Evolutionary conservation across 2,888 invertebrate genomes (phyloP).

Genomic region (Dysmachus trigonus): DNA sequence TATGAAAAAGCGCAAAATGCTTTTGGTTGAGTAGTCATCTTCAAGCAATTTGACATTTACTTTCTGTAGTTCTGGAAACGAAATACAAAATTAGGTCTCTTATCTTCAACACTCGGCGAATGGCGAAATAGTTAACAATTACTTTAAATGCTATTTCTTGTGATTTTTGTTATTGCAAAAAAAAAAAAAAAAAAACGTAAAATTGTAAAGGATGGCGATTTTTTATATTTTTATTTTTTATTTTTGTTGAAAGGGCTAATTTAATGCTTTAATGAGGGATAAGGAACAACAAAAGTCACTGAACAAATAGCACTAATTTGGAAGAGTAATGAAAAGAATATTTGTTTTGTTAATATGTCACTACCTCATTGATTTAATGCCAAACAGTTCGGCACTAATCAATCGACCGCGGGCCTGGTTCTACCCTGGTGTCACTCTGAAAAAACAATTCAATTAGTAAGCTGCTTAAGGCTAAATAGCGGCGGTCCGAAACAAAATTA

Average conservation of each 20-base stretch:
- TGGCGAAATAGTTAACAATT: slow-evolving; percentile 28
- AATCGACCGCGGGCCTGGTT: slow-evolving; percentile 19
- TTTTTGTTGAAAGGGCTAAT: neutral
- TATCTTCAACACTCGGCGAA: neutral
- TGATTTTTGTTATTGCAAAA: slow-evolving; percentile 28
- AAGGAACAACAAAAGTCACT: slow-evolving; percentile 21
- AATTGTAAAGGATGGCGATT: neutral
- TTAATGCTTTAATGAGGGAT: neutral
- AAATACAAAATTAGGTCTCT: slow-evolving; percentile 21
- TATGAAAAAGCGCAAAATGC: slow-evolving; percentile 31
- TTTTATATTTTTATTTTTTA: no score
- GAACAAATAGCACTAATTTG: slow-evolving; percentile 36
- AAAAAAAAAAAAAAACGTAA: neutral
- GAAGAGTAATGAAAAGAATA: slow-evolving; percentile 31
- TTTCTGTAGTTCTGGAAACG: slow-evolving; percentile 34
- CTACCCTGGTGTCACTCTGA: slow-evolving; percentile 18
- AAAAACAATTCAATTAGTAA: slow-evolving; percentile 38
- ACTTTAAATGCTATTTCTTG: slow-evolving; percentile 28
- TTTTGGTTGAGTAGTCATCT: neutral
- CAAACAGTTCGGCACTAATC: slow-evolving; percentile 47
- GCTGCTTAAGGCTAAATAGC: neutral
- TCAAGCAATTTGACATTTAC: slow-evolving; percentile 15
- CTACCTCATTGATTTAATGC: slow-evolving; percentile 49
- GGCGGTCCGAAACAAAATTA: slow-evolving; percentile 14
- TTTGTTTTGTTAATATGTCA: slow-evolving; percentile 46